Conservation (phyloP, 2,797 vertebrate species). For the Atherinosoma microstoma region DNA sequence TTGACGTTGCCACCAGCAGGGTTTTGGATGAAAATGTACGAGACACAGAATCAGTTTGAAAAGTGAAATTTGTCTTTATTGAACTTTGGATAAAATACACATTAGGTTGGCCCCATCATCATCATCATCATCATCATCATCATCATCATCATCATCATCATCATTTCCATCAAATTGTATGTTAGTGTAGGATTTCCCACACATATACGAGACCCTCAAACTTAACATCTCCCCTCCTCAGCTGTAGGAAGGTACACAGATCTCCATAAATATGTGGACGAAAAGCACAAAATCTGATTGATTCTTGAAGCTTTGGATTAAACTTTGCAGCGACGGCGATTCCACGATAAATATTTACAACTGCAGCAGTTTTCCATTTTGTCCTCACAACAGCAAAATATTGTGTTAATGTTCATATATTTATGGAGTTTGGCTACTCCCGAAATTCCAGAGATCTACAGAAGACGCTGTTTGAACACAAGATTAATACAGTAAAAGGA, state of each 20-base stretch:
- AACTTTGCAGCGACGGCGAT: neutral
- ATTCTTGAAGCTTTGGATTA: conserved; percentile 31
- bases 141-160: conserved; percentile 24
- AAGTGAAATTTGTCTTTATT: conserved; percentile 79
- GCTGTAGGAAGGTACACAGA: neutral
- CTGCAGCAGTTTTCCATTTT: neutral
- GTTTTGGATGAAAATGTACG: conserved; percentile 6
- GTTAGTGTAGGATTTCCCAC: conserved; percentile 11
- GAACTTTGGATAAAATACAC: conserved; percentile 75
- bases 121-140: conserved; percentile 7
- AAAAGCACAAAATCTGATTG: conserved; percentile 1
- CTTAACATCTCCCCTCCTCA: neutral
- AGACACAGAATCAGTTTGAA: conserved; percentile 61
- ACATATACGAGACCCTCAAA: neutral
- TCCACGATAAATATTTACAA: conserved; percentile 25
- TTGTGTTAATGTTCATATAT: conserved; percentile 1
- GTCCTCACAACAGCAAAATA: conserved; percentile 11
- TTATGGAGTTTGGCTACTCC: conserved; percentile 11
- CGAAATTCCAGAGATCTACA: neutral
- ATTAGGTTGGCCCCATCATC: conserved; percentile 61
- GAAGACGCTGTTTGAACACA: neutral
- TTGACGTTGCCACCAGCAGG: neutral
- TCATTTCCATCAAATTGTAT: conserved; percentile 34
- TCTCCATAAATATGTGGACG: conserved; percentile 27
- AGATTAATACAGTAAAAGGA: conserved; percentile 22